These are phyloP conservation scores for Diploscapter pachys DNA, from an alignment of 1,140 invertebrate species.

Conservation along the genomic window DNA sequence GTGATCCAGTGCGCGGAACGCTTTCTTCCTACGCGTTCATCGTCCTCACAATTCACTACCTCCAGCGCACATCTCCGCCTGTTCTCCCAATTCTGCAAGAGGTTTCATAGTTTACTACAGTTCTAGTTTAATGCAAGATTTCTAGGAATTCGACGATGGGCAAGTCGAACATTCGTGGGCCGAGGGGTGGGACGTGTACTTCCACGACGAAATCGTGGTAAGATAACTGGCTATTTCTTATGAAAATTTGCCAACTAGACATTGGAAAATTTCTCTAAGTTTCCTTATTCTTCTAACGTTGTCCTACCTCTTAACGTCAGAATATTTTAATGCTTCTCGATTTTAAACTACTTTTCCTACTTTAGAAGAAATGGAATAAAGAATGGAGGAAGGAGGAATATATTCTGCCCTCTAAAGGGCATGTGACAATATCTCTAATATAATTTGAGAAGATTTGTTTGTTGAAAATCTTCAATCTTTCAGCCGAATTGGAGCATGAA, in stretches of 20 bases:
- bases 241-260: too few relatives aligned
- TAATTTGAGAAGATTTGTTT: not conserved
- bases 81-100: slow-evolving; percentile 33
- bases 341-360: too few relatives aligned
- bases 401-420: too few relatives aligned
- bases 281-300: too few relatives aligned
- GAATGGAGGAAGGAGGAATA: too few relatives aligned
- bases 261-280: too few relatives aligned
- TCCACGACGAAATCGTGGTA: slow-evolving; percentile 3
- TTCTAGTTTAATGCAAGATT: slow-evolving; percentile 8
- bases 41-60: slow-evolving; percentile 24
- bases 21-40: slow-evolving; percentile 28
- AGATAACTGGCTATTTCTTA: too few relatives aligned
- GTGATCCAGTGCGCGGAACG: slow-evolving; percentile 22
- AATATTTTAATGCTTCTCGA: too few relatives aligned
- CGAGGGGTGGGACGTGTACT: slow-evolving; percentile 26
- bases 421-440: too few relatives aligned
- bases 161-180: not conserved
- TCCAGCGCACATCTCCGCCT: slow-evolving; percentile 21
- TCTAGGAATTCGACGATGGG: slow-evolving; percentile 20
- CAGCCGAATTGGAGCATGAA: slow-evolving; percentile 17
- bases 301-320: too few relatives aligned
- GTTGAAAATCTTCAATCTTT: not conserved
- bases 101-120: not conserved
- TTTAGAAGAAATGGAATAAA: too few relatives aligned